Evolutionary conservation across 2,113 vertebrate species (phyloP).

Genomic region (Corydoras maculifer): DNA sequence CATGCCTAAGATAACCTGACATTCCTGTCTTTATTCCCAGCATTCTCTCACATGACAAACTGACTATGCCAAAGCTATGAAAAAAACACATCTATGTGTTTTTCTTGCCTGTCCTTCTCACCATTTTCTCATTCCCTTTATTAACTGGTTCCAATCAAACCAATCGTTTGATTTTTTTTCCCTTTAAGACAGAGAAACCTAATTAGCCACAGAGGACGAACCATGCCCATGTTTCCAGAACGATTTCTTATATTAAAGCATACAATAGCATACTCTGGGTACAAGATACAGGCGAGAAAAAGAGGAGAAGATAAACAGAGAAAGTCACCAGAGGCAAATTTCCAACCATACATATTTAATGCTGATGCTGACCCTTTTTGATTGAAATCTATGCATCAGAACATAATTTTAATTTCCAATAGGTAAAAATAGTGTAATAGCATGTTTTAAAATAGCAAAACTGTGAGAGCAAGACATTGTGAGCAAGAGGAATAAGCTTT

Average conservation of each 20-base stretch:
- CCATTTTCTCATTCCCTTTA: background rate
- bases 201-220: constrained; percentile 15
- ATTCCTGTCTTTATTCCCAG: too few species aligned
- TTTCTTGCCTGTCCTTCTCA: background rate
- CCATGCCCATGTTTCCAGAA: constrained; percentile 28
- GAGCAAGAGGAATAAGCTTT: constrained; percentile 30
- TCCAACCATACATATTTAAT: constrained; percentile 74
- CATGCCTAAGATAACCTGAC: too few species aligned
- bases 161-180: constrained; percentile 6
- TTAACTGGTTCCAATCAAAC: constrained; percentile 18
- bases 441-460: constrained; percentile 1
- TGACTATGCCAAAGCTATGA: too few species aligned
- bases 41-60: too few species aligned
- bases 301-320: background rate
- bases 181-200: constrained; percentile 7
- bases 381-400: constrained; percentile 78
- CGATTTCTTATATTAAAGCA: constrained; percentile 47
- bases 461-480: background rate
- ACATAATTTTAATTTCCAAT: constrained; percentile 54
- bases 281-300: constrained; percentile 17
- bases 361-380: constrained; percentile 71
- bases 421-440: constrained; percentile 24
- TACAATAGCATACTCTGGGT: background rate
- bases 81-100: too few species aligned
- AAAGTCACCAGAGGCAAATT: constrained; percentile 63